Conservation (phyloP, 2,888 invertebrate genomes). For the Pyrrhosoma nymphula region DNA sequence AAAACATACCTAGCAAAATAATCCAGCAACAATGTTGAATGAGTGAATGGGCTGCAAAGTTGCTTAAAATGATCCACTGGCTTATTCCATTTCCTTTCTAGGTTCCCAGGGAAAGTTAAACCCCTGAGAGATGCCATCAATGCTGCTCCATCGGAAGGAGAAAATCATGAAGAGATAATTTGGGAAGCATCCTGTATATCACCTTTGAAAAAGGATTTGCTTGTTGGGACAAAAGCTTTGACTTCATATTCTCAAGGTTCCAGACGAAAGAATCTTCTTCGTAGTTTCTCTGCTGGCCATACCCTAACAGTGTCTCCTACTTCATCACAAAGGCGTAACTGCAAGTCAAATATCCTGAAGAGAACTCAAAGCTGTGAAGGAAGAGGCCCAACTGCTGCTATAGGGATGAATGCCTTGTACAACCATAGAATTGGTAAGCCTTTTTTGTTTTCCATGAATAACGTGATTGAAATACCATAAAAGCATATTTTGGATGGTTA, state of each 20-base stretch:
- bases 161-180: background rate
- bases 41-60: background rate
- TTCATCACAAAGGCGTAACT: background rate
- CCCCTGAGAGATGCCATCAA: background rate
- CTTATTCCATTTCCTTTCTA: background rate
- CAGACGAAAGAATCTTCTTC: background rate
- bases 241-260: background rate
- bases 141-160: background rate
- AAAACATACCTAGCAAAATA: too few species aligned
- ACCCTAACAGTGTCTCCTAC: background rate
- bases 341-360: background rate
- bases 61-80: background rate
- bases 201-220: background rate
- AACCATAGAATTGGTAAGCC: slow-evolving; percentile 76
- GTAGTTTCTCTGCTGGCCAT: slow-evolving; percentile 17
- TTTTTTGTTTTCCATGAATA: background rate
- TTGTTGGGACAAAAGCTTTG: background rate
- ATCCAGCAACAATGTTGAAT: too few species aligned
- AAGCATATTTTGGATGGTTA: background rate
- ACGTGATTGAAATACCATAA: background rate
- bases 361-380: background rate
- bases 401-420: slow-evolving; percentile 78
- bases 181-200: background rate
- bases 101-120: background rate
- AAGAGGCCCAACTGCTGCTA: slow-evolving; percentile 72